Evolutionary conservation across 2,113 vertebrate species (phyloP).

Genomic region (Pachypanchax playfairii): DNA sequence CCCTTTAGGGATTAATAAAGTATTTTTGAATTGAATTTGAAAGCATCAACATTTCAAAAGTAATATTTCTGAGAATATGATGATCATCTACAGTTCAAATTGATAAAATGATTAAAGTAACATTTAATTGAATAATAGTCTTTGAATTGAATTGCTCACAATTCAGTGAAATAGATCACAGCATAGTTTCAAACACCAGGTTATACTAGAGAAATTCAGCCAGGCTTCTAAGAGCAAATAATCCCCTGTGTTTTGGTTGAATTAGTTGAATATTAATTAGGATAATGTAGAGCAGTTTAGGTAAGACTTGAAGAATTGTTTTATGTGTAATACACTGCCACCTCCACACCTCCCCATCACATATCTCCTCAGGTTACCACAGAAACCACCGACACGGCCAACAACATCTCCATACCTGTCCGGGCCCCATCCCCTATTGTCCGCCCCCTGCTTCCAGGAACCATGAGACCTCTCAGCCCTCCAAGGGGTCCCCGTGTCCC

Average conservation of each 20-base stretch:
- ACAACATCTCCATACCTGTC: constrained; percentile 83
- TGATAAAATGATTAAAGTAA: no score
- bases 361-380: constrained; percentile 83
- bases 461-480: constrained; percentile 89
- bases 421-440: constrained; percentile 90
- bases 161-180: no score
- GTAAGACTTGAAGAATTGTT: constrained; percentile 11
- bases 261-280: background rate
- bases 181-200: no score
- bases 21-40: no score
- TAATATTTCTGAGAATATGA: no score
- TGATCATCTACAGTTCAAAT: no score
- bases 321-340: constrained; percentile 63
- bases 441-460: constrained; percentile 82
- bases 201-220: background rate
- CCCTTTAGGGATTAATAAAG: no score
- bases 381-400: constrained; percentile 76
- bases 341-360: constrained; percentile 64
- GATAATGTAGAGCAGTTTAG: background rate
- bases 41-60: no score
- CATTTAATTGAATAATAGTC: no score
- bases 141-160: no score
- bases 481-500: constrained; percentile 68
- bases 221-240: background rate
- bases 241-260: background rate